A percentile compares a stretch with the other conserved stretches of the same genome.
Conservation (phyloP, 2,888 invertebrate species). For the Rhimphoctona megacephalus region DNA sequence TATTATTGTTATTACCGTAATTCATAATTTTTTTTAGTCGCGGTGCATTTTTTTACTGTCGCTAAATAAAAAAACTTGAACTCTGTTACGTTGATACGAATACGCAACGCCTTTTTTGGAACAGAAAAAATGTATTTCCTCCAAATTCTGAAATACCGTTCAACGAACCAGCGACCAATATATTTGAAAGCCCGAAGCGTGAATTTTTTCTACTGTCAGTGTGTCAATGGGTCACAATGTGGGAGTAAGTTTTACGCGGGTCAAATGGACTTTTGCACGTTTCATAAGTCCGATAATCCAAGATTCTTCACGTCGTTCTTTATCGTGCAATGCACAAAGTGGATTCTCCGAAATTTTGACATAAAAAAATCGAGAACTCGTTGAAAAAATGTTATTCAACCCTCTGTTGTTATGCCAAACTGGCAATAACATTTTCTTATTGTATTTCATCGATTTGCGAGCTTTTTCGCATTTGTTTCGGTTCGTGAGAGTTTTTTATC, state of each 20-base stretch:
- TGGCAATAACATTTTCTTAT: not conserved
- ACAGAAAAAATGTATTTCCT: not conserved
- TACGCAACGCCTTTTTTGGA: not conserved
- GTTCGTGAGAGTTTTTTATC: too few relatives aligned
- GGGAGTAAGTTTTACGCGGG: constrained; percentile 74
- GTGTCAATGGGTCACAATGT: constrained; percentile 81
- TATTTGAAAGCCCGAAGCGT: constrained; percentile 25
- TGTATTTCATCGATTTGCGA: not conserved
- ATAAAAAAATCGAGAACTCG: constrained; percentile 20
- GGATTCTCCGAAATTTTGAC: constrained; percentile 13
- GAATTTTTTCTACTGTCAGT: constrained; percentile 70
- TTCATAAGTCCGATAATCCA: not conserved
- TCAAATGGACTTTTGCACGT: constrained; percentile 70
- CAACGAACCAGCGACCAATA: not conserved
- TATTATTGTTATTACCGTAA: not conserved
- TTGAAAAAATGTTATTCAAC: constrained; percentile 11
- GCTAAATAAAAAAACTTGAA: not conserved
- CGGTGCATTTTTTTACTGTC: not conserved
- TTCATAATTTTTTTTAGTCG: not conserved
- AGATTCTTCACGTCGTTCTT: not conserved
- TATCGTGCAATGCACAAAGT: not conserved
- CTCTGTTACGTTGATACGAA: not conserved
- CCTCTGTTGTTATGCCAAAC: not conserved
- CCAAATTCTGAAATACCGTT: not conserved
- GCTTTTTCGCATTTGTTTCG: not conserved